Conservation (phyloP, 2,797 vertebrate genomes). For the Myotis planiceps region DNA sequence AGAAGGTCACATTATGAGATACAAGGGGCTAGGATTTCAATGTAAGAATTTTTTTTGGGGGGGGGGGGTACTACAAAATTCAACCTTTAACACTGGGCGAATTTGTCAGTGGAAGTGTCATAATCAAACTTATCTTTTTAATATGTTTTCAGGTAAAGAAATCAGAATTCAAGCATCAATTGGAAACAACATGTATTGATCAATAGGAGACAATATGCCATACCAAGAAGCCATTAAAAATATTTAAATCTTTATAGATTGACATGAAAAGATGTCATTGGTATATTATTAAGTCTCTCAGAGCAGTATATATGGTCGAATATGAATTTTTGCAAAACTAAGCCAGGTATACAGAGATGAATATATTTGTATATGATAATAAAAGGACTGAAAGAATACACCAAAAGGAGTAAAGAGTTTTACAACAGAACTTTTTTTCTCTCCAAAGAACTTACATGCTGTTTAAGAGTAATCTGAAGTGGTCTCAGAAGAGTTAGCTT, state of each 20-base stretch:
- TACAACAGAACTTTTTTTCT: neutral
- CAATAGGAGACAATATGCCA: neutral
- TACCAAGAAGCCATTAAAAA: neutral
- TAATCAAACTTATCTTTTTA: neutral
- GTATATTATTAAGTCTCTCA: neutral
- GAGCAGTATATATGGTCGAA: neutral
- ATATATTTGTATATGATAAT: neutral
- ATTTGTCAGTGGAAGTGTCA: neutral
- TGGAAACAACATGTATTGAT: neutral
- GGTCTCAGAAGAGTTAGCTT: neutral
- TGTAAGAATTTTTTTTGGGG: neutral
- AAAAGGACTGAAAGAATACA: neutral
- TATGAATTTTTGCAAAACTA: neutral
- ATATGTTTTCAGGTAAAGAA: constrained; percentile 26
- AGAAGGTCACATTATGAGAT: neutral
- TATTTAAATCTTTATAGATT: neutral
- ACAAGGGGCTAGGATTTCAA: neutral
- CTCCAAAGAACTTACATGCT: neutral
- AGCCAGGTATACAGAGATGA: neutral
- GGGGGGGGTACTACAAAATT: neutral
- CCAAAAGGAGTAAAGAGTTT: neutral
- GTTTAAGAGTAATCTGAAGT: neutral
- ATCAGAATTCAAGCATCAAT: constrained; percentile 39
- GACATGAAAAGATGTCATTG: neutral
- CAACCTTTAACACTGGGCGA: neutral